Evolutionary conservation across 2,888 invertebrate genomes (phyloP).

Genomic region (Ptilodon capucinus): DNA sequence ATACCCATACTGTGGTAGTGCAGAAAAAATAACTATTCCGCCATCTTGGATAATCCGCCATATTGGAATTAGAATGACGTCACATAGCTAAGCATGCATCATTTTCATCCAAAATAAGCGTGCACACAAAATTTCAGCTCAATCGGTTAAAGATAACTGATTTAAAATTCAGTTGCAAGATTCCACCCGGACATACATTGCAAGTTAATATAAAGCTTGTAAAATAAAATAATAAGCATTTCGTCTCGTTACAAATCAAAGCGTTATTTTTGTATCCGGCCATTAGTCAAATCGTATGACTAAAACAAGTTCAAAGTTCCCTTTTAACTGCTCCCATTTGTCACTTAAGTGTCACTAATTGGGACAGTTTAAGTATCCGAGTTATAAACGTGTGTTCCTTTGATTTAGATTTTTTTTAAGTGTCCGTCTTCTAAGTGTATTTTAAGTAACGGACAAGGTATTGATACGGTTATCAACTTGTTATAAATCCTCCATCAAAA

Average conservation of each 20-base stretch:
- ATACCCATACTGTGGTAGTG: no score
- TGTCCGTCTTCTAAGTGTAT: background rate
- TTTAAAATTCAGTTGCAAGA: no score
- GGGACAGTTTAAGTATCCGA: conserved; percentile 41
- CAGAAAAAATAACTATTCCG: no score
- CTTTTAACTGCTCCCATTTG: conserved; percentile 50
- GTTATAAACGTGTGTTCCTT: conserved; percentile 27
- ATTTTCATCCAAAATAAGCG: no score
- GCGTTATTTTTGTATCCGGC: conserved; percentile 63
- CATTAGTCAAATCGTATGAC: conserved; percentile 70
- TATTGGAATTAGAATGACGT: no score
- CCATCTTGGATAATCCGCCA: no score
- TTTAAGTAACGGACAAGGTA: background rate
- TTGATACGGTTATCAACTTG: background rate
- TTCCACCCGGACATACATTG: no score
- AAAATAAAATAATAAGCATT: no score
- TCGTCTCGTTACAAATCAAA: conserved; percentile 60
- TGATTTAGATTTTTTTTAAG: conserved; percentile 13
- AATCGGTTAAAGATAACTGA: no score
- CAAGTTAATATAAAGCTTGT: conserved; percentile 28
- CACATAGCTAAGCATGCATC: no score
- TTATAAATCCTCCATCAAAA: no score
- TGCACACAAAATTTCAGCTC: no score
- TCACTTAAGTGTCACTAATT: conserved; percentile 53
- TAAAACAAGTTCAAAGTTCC: conserved; percentile 58